Percentiles rank a stretch among this genome's conserved stretches.
Conservation (phyloP, 2,113 vertebrate species). For the Chaetorhynchus papuensis region DNA sequence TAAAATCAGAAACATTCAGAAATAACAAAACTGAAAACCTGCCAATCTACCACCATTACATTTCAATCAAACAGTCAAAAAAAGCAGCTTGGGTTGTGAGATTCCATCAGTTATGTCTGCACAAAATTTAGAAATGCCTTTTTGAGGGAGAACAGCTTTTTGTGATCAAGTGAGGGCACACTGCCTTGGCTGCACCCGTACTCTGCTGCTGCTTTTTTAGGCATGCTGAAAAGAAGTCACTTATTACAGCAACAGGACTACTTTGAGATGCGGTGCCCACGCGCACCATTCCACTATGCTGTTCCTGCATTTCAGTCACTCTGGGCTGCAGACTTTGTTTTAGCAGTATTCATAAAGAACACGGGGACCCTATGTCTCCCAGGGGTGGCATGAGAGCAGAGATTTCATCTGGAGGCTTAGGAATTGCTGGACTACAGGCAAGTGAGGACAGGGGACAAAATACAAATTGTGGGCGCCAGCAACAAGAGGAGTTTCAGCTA, state of each 20-base stretch:
- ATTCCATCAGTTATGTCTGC: not conserved
- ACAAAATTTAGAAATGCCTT: conserved; percentile 8
- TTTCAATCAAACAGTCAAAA: conserved; percentile 1
- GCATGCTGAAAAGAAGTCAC: not conserved
- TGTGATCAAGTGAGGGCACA: not conserved
- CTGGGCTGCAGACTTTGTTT: not conserved
- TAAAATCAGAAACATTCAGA: conserved; percentile 12
- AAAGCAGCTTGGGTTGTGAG: not conserved
- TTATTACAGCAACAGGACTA: conserved; percentile 1
- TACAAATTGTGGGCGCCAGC: rapidly evolving
- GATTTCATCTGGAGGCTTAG: not conserved
- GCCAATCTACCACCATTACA: not conserved
- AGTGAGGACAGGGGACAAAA: not conserved
- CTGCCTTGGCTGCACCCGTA: not conserved
- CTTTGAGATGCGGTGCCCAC: not conserved
- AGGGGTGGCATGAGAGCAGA: not conserved
- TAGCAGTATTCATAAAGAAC: not conserved
- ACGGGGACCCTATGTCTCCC: not conserved
- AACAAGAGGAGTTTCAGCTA: not conserved
- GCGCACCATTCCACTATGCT: not conserved
- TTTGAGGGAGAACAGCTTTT: conserved; percentile 18
- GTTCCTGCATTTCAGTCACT: not conserved
- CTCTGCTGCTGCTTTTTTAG: conserved; percentile 17
- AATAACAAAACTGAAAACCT: not conserved
- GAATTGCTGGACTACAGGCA: not conserved